Conservation (phyloP, 2,888 invertebrate species). For the Philonicus albiceps region DNA sequence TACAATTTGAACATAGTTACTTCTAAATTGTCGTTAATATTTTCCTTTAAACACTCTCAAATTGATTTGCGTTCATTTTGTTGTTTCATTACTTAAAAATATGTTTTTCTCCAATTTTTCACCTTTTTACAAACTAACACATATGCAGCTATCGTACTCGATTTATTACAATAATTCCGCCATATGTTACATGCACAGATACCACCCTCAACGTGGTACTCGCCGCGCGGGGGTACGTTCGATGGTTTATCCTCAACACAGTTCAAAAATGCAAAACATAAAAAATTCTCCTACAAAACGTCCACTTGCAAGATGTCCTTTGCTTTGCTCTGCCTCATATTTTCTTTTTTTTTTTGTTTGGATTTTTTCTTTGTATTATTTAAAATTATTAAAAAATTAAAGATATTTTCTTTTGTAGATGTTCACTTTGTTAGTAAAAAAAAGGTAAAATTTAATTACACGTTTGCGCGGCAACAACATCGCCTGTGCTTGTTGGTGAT, state of each 20-base stretch:
- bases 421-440: constrained; percentile 25
- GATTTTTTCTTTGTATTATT: constrained; percentile 7
- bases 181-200: neutral
- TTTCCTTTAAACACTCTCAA: constrained; percentile 16
- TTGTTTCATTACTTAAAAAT: constrained; percentile 15
- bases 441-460: constrained; percentile 47
- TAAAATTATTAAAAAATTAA: constrained; percentile 32
- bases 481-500: constrained; percentile 53
- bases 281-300: neutral
- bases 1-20: constrained; percentile 36
- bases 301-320: neutral
- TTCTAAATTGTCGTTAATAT: constrained; percentile 39
- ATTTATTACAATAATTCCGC: constrained; percentile 3
- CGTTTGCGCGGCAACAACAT: constrained; percentile 48
- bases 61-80: neutral
- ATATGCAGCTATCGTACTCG: constrained; percentile 6
- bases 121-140: constrained; percentile 32
- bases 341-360: neutral
- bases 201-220: neutral
- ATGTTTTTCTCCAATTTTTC: constrained; percentile 26
- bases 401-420: constrained; percentile 22
- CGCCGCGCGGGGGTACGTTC: neutral
- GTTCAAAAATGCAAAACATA: constrained; percentile 13
- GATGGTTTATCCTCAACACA: neutral
- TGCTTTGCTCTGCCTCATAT: neutral